phyloP scores from a whole-genome alignment of 2,888 invertebrate species.

The Diaphora mendica region DNA sequence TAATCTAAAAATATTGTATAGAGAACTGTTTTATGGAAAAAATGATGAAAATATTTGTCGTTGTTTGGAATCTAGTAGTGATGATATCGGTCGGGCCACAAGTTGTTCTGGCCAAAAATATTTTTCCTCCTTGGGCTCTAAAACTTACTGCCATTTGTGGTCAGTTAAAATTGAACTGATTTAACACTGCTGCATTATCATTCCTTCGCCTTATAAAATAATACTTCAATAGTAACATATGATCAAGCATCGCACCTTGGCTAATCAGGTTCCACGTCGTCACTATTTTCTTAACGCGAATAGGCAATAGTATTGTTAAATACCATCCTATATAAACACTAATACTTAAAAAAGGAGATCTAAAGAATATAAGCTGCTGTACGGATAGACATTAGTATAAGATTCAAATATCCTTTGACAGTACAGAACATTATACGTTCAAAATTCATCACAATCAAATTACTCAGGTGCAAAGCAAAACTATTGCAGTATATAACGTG shows the following conservation, averaged over 20 bases:
- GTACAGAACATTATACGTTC: not conserved
- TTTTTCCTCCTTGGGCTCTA: not conserved
- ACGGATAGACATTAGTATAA: not conserved
- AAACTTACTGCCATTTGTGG: not conserved
- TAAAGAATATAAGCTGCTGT: not conserved
- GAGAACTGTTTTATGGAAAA: not conserved
- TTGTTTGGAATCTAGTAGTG: not conserved
- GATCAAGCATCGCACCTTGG: no score
- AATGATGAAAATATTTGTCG: not conserved
- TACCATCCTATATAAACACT: not conserved
- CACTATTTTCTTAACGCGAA: no score
- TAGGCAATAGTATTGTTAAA: not conserved
- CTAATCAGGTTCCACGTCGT: no score
- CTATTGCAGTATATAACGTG: constrained; percentile 10
- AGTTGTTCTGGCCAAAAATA: no score
- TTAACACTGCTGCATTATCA: not conserved
- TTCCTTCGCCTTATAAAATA: no score
- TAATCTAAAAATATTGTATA: not conserved
- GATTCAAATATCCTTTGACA: not conserved
- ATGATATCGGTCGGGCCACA: not conserved
- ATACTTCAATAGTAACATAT: no score
- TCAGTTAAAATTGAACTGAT: not conserved
- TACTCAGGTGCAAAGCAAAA: constrained; percentile 6
- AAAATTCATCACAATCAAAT: not conserved
- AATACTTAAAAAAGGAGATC: not conserved